phyloP scores from a whole-genome alignment of 2,888 invertebrate genomes.

The Diadromus collaris region DNA sequence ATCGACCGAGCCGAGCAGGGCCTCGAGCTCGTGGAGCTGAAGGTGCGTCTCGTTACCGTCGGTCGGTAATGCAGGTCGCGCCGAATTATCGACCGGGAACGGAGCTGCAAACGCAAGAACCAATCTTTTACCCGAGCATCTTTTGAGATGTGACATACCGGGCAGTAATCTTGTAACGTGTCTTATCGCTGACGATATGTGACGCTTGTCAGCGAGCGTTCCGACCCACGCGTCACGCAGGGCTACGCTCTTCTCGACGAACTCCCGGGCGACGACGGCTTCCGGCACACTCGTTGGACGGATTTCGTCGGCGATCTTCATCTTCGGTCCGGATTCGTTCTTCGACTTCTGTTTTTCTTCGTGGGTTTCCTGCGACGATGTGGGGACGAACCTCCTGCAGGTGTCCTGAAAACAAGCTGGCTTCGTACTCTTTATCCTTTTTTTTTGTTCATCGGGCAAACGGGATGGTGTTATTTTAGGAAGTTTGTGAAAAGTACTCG shows the following conservation, averaged over 20 bases:
- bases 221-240: constrained; percentile 84
- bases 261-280: constrained; percentile 83
- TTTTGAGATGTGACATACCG: constrained; percentile 87
- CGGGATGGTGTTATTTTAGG: no score
- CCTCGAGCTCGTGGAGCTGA: constrained; percentile 75
- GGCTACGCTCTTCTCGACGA: constrained; percentile 79
- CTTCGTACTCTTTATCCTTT: constrained; percentile 59
- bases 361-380: not conserved
- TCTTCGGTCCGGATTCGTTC: constrained; percentile 48
- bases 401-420: constrained; percentile 71
- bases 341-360: constrained; percentile 53
- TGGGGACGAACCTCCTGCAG: constrained; percentile 6
- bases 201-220: constrained; percentile 83
- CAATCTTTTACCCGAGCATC: constrained; percentile 84
- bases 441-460: not conserved
- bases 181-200: constrained; percentile 85
- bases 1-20: constrained; percentile 74
- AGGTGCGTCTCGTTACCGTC: constrained; percentile 25
- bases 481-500: no score
- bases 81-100: constrained; percentile 4
- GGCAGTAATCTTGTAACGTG: constrained; percentile 84
- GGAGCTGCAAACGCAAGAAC: constrained; percentile 81
- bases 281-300: constrained; percentile 61
- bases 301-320: constrained; percentile 40
- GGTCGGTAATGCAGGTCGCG: constrained; percentile 18